phyloP scores from a whole-genome alignment of 2,797 vertebrate species.

The Rhynchonycteris naso region DNA sequence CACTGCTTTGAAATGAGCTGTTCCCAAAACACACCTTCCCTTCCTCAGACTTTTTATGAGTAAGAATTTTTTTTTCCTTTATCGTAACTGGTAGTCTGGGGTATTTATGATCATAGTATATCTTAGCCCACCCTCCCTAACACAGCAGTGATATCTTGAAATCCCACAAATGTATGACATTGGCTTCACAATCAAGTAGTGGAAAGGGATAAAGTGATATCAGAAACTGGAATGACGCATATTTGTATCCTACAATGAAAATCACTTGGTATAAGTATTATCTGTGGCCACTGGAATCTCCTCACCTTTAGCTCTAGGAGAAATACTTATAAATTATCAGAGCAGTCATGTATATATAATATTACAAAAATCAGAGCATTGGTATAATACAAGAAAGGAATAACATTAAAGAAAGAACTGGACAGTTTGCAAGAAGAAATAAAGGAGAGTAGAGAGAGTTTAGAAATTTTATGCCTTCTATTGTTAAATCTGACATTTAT shows the following conservation, averaged over 20 bases:
- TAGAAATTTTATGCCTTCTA: neutral
- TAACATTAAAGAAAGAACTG: neutral
- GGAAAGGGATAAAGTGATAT: neutral
- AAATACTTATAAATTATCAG: neutral
- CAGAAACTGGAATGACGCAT: neutral
- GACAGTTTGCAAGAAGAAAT: neutral
- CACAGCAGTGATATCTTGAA: neutral
- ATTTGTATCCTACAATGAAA: neutral
- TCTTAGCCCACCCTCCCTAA: neutral
- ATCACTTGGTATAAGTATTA: neutral
- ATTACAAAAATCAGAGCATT: neutral
- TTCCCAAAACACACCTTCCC: neutral
- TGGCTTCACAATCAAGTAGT: neutral
- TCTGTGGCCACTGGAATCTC: neutral
- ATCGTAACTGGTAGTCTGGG: neutral
- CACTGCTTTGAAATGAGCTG: neutral
- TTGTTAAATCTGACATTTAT: neutral
- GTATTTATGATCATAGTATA: neutral
- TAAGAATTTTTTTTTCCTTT: neutral
- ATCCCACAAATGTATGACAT: neutral
- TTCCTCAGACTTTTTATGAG: neutral
- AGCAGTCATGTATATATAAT: neutral
- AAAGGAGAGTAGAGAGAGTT: neutral
- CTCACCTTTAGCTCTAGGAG: neutral
- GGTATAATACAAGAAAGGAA: neutral